A percentile compares a stretch with the other conserved stretches of the same genome.
These are phyloP conservation scores for Sisyra terminalis DNA, from an alignment of 2,888 invertebrate genomes.

Conservation along the genomic window DNA sequence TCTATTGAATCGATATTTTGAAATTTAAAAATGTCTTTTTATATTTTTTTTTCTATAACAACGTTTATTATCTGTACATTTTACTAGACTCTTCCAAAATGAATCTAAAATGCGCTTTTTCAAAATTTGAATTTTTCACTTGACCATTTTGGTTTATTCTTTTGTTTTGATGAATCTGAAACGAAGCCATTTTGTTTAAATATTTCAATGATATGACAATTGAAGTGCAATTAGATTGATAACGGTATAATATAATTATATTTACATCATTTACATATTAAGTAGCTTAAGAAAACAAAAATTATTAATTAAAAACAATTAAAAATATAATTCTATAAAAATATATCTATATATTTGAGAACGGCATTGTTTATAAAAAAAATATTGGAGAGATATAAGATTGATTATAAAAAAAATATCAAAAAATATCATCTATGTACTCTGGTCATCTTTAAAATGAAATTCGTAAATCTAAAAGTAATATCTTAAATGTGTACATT, in stretches of 20 bases:
- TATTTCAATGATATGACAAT: conserved; percentile 25
- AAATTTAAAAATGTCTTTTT: too few species aligned
- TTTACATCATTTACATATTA: conserved; percentile 35
- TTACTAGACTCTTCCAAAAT: too few species aligned
- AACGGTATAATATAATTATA: conserved; percentile 36
- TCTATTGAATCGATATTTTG: too few species aligned
- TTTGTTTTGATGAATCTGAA: background rate
- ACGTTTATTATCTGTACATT: too few species aligned
- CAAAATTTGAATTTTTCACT: too few species aligned
- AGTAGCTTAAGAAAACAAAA: conserved; percentile 24
- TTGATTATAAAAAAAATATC: conserved; percentile 27
- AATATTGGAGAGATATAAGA: conserved; percentile 46
- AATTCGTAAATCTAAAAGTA: conserved; percentile 4
- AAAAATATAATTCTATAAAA: conserved; percentile 16
- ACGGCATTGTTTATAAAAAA: conserved; percentile 16
- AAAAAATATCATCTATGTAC: conserved; percentile 11
- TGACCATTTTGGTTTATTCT: too few species aligned
- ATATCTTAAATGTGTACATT: conserved; percentile 4
- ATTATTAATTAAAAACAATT: background rate
- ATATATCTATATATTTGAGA: conserved; percentile 32
- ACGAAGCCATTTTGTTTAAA: conserved; percentile 8
- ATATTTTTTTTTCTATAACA: too few species aligned
- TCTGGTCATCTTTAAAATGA: conserved; percentile 11
- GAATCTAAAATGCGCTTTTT: too few species aligned
- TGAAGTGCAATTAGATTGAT: conserved; percentile 43